These are phyloP conservation scores for Diorhabda elongata DNA, from an alignment of 1,140 invertebrate genomes.

Conservation along the genomic window DNA sequence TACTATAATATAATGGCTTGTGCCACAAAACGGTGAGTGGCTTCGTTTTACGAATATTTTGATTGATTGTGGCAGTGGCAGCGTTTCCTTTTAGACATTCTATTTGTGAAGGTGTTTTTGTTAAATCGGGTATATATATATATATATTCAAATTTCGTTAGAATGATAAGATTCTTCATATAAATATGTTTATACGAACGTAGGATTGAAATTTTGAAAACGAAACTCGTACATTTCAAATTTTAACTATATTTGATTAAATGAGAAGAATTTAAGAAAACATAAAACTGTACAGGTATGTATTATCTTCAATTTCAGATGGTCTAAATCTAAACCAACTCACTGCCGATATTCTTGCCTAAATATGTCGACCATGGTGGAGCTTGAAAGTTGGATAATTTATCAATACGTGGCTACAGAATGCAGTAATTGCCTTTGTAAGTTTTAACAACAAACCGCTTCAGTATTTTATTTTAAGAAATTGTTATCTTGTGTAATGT, in stretches of 20 bases:
- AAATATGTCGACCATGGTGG: slow-evolving; percentile 55
- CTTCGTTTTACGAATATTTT: background rate
- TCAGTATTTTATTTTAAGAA: no score
- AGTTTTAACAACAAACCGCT: slow-evolving; percentile 36
- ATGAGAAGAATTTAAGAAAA: no score
- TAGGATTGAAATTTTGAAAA: no score
- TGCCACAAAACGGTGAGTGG: background rate
- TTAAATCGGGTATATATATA: no score
- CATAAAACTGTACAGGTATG: no score
- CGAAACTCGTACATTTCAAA: no score
- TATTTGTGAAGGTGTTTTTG: background rate
- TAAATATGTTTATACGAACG: no score
- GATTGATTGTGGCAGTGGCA: background rate
- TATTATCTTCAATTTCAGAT: slow-evolving; percentile 17
- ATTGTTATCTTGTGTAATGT: no score
- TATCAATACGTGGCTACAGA: slow-evolving; percentile 59
- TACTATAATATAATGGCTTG: background rate
- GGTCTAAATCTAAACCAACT: slow-evolving; percentile 13
- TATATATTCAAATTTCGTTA: no score
- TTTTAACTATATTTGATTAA: no score
- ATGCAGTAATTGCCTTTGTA: slow-evolving; percentile 57
- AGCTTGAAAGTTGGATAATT: slow-evolving; percentile 59
- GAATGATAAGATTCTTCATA: no score
- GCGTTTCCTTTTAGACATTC: background rate
- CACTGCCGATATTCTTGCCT: slow-evolving; percentile 22